These are phyloP conservation scores for Porphyrio hochstetteri DNA, from an alignment of 2,113 vertebrate genomes.

Conservation along the genomic window DNA sequence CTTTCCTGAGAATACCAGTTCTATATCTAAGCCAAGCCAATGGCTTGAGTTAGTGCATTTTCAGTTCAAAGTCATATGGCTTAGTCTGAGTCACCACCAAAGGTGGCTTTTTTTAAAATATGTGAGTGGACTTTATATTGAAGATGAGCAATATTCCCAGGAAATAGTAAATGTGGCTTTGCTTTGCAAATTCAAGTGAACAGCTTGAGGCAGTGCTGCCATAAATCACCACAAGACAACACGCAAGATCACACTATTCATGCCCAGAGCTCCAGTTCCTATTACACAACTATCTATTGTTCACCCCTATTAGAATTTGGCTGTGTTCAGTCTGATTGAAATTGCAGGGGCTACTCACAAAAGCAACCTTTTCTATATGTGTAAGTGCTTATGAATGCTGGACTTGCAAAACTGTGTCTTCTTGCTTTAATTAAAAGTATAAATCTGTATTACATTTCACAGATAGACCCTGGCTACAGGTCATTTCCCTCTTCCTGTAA, in stretches of 20 bases:
- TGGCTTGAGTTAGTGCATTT: background rate
- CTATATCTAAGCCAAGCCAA: background rate
- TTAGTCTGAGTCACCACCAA: background rate
- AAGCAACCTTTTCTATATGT: background rate
- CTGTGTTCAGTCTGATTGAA: background rate
- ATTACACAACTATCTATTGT: background rate
- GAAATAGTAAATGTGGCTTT: background rate
- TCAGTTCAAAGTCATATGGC: background rate
- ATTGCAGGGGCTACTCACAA: background rate
- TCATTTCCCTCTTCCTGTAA: background rate
- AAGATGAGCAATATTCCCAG: background rate
- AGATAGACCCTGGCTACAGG: background rate
- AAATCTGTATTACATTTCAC: background rate
- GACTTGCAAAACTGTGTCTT: background rate
- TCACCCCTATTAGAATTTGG: background rate
- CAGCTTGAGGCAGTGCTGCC: background rate
- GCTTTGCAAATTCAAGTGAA: background rate
- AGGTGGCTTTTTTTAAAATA: background rate
- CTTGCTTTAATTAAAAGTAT: slow-evolving; percentile 12
- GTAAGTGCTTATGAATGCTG: background rate
- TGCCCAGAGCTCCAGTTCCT: background rate
- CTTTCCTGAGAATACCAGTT: background rate
- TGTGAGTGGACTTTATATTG: background rate
- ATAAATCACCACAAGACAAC: background rate
- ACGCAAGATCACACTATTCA: background rate